Base-by-base conservation (phyloP, 2,888 invertebrate genomes). In the Diogma glabrata region DNA sequence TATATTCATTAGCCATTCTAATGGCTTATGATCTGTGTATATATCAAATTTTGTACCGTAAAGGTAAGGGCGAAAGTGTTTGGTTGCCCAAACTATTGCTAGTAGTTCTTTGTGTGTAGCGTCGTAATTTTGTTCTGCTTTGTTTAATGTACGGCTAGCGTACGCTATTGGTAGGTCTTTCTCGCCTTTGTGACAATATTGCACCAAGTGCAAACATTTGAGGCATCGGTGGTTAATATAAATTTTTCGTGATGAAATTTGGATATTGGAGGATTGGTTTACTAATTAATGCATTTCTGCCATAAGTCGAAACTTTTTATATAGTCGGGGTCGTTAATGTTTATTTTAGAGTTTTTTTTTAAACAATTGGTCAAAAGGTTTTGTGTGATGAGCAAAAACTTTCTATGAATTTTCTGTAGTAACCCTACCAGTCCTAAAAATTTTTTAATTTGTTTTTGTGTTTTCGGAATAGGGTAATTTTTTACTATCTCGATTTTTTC, bases 21-120 rank as follows among this genome's bases (percentile, higher is more conserved):
- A 51, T 2, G 60, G 58, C 45, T 55, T 55, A 52, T 63, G 60
- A 49, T 63, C 63, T 1, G 60, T 61, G 7, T 58, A 51, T 7
- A 61, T 52, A 20, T 47, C 55, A 49, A 62, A 61, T 24, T 52
- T 55, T 46, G 50, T 50, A 3, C 60, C 62, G 47, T 57, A 60
- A 10, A 63, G 16, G 50, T 62, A 62, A 3, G 58, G 60, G 40
- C 58, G 38, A 49, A 60, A 60, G 51, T 60, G 55, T 48, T 57
- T 55, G n/a, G n/a, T n/a, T n/a, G n/a, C n/a, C n/a, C n/a, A n/a
- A n/a, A n/a, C n/a, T n/a, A 33, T 33, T 33, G 33, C 33, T 33
- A 33, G 12, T 33, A 33, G 12, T 10, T 33, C 33, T 9, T 33
- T 33, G 10, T 33, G 33, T 33, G 33, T 33, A 33, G 10, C 10